Evolutionary conservation across 2,797 vertebrate genomes (phyloP).

Genomic region (Hirundo rustica): DNA sequence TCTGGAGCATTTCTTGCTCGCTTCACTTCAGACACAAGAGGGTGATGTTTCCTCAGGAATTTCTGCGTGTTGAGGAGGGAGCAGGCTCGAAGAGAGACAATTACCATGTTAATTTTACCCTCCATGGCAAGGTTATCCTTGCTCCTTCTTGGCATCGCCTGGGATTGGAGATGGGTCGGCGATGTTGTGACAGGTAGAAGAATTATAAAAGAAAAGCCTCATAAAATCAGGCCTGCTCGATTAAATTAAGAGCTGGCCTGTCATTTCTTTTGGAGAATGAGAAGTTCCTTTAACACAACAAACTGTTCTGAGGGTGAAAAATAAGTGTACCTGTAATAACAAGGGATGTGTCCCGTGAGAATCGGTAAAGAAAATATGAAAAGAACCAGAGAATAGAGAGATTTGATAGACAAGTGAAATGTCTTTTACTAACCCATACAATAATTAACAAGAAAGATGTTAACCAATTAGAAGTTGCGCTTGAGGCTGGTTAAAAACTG

Average conservation of each 20-base stretch:
- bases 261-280: not conserved
- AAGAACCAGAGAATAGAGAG: not conserved
- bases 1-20: not conserved
- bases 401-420: not conserved
- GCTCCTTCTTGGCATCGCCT: not conserved
- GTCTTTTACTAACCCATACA: not conserved
- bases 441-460: not conserved
- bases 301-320: not conserved
- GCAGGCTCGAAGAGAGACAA: rapidly evolving
- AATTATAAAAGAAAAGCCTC: not conserved
- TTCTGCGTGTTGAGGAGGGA: rapidly evolving
- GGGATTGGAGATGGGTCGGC: not conserved
- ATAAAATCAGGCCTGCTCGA: not conserved
- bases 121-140: not conserved
- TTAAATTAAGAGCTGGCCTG: not conserved
- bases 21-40: slow-evolving; percentile 37
- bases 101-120: rapidly evolving
- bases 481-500: not conserved
- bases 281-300: not conserved
- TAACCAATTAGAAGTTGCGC: not conserved
- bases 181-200: not conserved
- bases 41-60: slow-evolving; percentile 52
- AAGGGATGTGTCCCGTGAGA: not conserved
- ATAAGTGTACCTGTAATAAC: not conserved
- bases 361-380: not conserved